Base-by-base conservation (phyloP, 2,888 invertebrate species). In the Hirudinaria manillensis region DNA sequence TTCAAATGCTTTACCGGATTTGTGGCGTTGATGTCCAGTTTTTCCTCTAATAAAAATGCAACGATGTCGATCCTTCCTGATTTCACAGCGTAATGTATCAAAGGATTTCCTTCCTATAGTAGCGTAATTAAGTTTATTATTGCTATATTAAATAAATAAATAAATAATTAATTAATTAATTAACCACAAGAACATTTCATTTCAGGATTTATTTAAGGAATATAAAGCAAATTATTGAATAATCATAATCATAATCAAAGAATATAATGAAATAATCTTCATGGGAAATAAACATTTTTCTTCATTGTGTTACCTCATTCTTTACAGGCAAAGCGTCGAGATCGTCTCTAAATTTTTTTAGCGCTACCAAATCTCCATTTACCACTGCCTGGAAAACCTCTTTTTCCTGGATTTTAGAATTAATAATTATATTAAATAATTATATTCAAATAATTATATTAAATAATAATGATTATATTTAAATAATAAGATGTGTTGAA, bases 41-140 rank as follows among this genome's bases (percentile, higher is more conserved):
- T 32, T 13, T 73, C 36, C 24, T 73, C 73, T 61, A 73, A 0
- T 45, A 73, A 21, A 45, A 73, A 73, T 24, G 73, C 73, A 21
- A 73, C 32, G 13, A 65, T 65, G 27, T 27, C 65, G 13, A 65
- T n/a, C n/a, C 61, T 13, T n/a, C 36, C 61, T n/a, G 24, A 29
- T 36, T 61, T 51, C 38, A 73, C 73, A 10, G 73, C 36, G 38
- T 56, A 73, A 61, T 73, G 73, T 29, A 73, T 29, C 27, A 73
- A 56, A 10, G 61, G 65, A n/a, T 73, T 73, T 16, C 73, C 73
- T 32, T 73, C 38, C 73, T 73, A 16, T 24, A 51, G 45, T 10
- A 2, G 7, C 45, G 51, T 24, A 51, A 45, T n/a, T 45, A 13
- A 45, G 10, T 70, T 51, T 21, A 32, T 13, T 36, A 72, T n/a